Evolutionary conservation across 2,888 invertebrate genomes (phyloP), one percentile per base, ranked within the genome.

Genomic region (Leptinotarsa tumamoca): DNA sequence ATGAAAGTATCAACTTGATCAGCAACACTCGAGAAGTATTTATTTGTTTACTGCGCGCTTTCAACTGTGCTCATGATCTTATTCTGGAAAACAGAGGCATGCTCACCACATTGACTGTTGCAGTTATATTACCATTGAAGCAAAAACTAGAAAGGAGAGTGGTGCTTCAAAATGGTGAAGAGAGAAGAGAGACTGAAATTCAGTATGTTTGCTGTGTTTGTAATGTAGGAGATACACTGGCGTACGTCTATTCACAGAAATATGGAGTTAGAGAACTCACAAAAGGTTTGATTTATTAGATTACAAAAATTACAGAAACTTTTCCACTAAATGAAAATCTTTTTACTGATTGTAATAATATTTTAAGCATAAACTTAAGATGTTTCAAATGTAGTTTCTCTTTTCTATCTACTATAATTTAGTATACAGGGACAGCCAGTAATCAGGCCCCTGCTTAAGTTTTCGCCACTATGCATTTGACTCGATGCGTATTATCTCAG

Each of bases 211-310:
- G 95, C 56, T 96, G 96, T 86, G 93, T 94, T 68, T 96, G 96
- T 86, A 97, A 96, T 87, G 96, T 97, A 23, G 96, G 96, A 0
- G 96, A 97, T 87, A 95, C 95, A 67, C 90, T 96, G 80, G 96
- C 95, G n/a, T 97, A 96, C 86, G 94, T 97, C 74, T 96, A 95
- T 89, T 92, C 93, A 14, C 92, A 92, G 84, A 91, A 90, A 82
- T 87, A 90, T 86, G 96, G 96, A n/a, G 94, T 97, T 13, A 89
- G 96, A 69, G 96, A 97, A 89, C 91, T 96, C 79, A 95, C 94
- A 0, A 92, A 93, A 89, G 93, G 92, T 90, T 84, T 83, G 78
- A 74, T 52, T 18, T 23, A 71, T 49, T n/a, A 5, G 21, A 52
- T 18, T 61, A 63, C 5, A 10, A 17, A n/a, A 33, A n/a, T 43